Evolutionary conservation across 37 sponge, comb jelly and placozoan genomes (phyloP), one percentile per base, ranked within the genome.

Genomic region (Axinella damicornis): DNA sequence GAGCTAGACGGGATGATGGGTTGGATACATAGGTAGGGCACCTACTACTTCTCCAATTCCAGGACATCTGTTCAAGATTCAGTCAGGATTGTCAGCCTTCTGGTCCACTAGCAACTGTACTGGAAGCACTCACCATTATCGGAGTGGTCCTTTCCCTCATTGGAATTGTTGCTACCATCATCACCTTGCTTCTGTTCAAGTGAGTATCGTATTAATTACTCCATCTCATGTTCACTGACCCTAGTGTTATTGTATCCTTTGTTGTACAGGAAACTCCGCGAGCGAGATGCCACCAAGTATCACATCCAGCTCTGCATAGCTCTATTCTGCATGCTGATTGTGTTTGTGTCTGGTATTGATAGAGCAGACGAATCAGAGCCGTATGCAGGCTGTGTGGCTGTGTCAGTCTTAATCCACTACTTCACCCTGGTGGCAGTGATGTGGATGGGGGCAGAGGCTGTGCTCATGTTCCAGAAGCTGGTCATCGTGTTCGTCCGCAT

Each of bases 241-340:
- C n/a, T n/a, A n/a, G n/a, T n/a, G n/a, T n/a, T 27, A 61, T 61
- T 14, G 12, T 61, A 4, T 61, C 12, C 5, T 46, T 25, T 76
- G 9, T 25, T 25, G 12, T 81, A 40, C 53, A 81, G 87, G 33
- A 80, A 80, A 39, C 64, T 69, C 1, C 32, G 77, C 1, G 2
- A 58, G 19, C 70, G 65, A 36, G 57, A 78, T 77, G 71, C 61
- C 2, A 28, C 74, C 33, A 85, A 67, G 37, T 69, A 28, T 55
- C 86, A 75, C 24, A 20, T 85, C 17, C 77, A 87, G 65, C 74
- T 87, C 33, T 64, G 62, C 31, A 36, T 82, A 35, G 80, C 87
- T 14, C 53, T 87, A 27, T 34, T 80, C 27, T 38, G 68, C 22
- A 77, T 87, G 73, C 79, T 87, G 64, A 14, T 87, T 33, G 81